Evolutionary conservation across 2,888 invertebrate genomes (phyloP).

Genomic region (Syrista parreyssii): DNA sequence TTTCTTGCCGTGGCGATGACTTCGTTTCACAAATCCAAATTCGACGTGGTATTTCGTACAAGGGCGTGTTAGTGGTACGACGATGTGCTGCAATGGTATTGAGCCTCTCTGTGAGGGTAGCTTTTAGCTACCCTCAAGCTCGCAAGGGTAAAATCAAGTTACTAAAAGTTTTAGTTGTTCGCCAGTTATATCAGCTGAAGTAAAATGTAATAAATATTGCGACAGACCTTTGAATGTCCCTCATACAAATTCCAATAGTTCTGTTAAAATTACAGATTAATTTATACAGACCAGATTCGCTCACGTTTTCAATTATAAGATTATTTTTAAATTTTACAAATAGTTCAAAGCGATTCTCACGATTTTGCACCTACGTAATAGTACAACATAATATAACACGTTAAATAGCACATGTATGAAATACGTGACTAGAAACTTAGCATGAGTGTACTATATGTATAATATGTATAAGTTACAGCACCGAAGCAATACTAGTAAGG

Average conservation of each 20-base stretch:
- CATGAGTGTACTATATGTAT: too few relatives aligned
- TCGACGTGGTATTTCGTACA: not conserved
- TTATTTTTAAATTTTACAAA: not conserved
- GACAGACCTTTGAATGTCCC: not conserved
- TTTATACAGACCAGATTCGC: not conserved
- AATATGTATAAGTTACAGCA: too few relatives aligned
- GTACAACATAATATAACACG: too few relatives aligned
- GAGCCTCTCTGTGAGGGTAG: not conserved
- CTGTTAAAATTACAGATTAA: not conserved
- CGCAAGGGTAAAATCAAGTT: not conserved
- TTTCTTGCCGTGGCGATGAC: not conserved
- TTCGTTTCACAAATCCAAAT: not conserved
- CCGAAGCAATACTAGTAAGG: too few relatives aligned
- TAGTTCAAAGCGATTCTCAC: not conserved
- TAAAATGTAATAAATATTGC: not conserved
- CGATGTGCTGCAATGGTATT: not conserved
- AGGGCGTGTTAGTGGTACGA: not conserved
- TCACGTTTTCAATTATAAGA: not conserved
- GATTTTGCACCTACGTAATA: not conserved
- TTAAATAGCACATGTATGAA: too few relatives aligned
- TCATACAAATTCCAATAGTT: not conserved
- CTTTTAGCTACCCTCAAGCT: not conserved
- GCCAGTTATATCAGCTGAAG: not conserved
- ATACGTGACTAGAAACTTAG: too few relatives aligned
- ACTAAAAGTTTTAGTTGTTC: not conserved